These are phyloP conservation scores for Pollenia labialis DNA, from an alignment of 2,888 invertebrate species.

Conservation along the genomic window DNA sequence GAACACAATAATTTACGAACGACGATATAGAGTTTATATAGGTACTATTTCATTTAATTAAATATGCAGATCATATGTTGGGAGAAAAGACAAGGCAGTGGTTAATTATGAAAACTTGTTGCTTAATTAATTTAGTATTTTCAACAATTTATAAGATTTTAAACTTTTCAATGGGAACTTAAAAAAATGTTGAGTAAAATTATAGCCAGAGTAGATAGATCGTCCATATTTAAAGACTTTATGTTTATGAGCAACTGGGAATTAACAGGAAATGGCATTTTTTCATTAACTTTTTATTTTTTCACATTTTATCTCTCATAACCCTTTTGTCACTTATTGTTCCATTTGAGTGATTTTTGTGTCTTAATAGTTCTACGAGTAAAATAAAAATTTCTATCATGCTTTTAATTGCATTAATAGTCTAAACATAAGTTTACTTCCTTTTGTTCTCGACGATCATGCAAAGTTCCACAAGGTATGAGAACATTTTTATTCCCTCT, in stretches of 20 bases:
- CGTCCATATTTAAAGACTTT: too few relatives aligned
- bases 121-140: too few relatives aligned
- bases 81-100: too few relatives aligned
- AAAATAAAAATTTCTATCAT: conserved; percentile 43
- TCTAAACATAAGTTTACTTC: conserved; percentile 67
- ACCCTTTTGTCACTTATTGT: conserved; percentile 62
- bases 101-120: too few relatives aligned
- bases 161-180: too few relatives aligned
- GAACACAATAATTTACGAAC: too few relatives aligned
- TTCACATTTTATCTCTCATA: conserved; percentile 36
- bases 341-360: conserved; percentile 61
- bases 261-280: background rate
- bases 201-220: too few relatives aligned
- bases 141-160: too few relatives aligned
- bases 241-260: background rate
- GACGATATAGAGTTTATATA: too few relatives aligned
- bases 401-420: conserved; percentile 53
- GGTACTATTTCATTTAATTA: too few relatives aligned
- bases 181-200: too few relatives aligned
- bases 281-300: conserved; percentile 1
- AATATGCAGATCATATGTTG: too few relatives aligned
- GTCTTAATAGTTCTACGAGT: conserved; percentile 27
- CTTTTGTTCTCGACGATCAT: conserved; percentile 63
- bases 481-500: conserved; percentile 54
- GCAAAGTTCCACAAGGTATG: conserved; percentile 42